A percentile compares a stretch with the other conserved stretches of the same genome.
Evolutionary conservation across 1,140 invertebrate genomes (phyloP).

Genomic region (Drosophila micromelanica): DNA sequence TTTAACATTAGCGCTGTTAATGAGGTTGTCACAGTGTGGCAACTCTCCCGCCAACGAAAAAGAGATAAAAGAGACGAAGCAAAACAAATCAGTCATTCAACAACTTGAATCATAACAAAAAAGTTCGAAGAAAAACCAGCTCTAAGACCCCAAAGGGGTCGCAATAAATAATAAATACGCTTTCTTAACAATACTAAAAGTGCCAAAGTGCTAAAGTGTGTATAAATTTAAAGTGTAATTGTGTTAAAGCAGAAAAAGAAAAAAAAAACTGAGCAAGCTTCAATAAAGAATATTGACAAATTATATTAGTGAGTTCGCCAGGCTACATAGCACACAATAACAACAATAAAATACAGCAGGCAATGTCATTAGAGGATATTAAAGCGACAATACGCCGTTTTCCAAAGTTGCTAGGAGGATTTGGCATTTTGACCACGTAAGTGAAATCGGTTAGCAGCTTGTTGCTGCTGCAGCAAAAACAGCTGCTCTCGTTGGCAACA

Average conservation of each 20-base stretch:
- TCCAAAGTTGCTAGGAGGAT: conserved; percentile 71
- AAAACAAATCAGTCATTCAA: conserved; percentile 64
- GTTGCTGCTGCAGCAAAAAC: not conserved
- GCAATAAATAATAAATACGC: conserved; percentile 10
- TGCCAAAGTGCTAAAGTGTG: conserved; percentile 40
- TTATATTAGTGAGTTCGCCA: conserved; percentile 34
- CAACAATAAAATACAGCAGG: conserved; percentile 36
- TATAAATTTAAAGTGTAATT: conserved; percentile 63
- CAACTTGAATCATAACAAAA: conserved; percentile 53
- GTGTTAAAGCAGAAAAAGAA: conserved; percentile 10
- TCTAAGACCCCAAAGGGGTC: conserved; percentile 31
- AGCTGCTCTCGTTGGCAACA: conserved; percentile 2
- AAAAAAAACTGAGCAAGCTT: conserved; percentile 58
- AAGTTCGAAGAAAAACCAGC: conserved; percentile 45
- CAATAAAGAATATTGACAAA: conserved; percentile 52
- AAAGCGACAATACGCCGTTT: conserved; percentile 71
- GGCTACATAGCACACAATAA: conserved; percentile 41
- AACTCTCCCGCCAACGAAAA: conserved; percentile 19
- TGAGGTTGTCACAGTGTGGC: conserved; percentile 10
- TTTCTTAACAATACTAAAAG: conserved; percentile 9
- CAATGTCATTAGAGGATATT: conserved; percentile 76
- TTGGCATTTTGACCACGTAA: conserved; percentile 81
- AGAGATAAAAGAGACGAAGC: conserved; percentile 42
- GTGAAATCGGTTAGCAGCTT: conserved; percentile 21
- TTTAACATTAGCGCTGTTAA: not conserved